These are phyloP conservation scores for Theretra japonica DNA, from an alignment of 2,888 invertebrate species.

Conservation along the genomic window DNA sequence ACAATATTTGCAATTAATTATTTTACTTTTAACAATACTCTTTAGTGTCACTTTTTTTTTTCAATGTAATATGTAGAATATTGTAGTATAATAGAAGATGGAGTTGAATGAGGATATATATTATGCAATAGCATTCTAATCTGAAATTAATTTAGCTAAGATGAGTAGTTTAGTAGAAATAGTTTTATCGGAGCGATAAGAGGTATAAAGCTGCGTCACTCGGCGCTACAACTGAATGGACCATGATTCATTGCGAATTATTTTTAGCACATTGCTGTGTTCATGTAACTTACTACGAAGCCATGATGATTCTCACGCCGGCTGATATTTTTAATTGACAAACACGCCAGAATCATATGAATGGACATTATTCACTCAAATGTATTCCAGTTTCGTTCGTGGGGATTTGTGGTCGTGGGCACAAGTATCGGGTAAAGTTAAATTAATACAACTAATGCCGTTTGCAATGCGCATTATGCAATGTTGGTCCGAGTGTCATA, in stretches of 20 bases:
- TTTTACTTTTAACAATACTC: background rate
- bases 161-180: slow-evolving; percentile 28
- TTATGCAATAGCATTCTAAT: background rate
- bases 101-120: background rate
- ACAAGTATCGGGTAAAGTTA: slow-evolving; percentile 4
- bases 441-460: slow-evolving; percentile 4
- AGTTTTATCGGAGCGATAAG: slow-evolving; percentile 57
- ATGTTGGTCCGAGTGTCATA: slow-evolving; percentile 11
- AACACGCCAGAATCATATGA: slow-evolving; percentile 31
- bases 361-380: slow-evolving; percentile 34
- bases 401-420: slow-evolving; percentile 3
- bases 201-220: slow-evolving; percentile 66
- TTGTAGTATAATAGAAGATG: no score
- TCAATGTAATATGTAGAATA: no score
- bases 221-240: slow-evolving; percentile 63
- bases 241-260: slow-evolving; percentile 72
- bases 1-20: background rate
- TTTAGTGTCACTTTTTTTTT: no score
- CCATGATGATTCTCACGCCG: slow-evolving; percentile 63
- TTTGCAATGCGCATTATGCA: slow-evolving; percentile 10
- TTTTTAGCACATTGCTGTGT: slow-evolving; percentile 69
- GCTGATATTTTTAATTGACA: slow-evolving; percentile 54
- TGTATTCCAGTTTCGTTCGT: background rate
- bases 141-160: background rate
- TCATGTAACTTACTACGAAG: slow-evolving; percentile 72